Percentiles rank a stretch among this genome's conserved stretches.
phyloP scores from a whole-genome alignment of 2,888 invertebrate genomes.

The Dioctria linearis region DNA sequence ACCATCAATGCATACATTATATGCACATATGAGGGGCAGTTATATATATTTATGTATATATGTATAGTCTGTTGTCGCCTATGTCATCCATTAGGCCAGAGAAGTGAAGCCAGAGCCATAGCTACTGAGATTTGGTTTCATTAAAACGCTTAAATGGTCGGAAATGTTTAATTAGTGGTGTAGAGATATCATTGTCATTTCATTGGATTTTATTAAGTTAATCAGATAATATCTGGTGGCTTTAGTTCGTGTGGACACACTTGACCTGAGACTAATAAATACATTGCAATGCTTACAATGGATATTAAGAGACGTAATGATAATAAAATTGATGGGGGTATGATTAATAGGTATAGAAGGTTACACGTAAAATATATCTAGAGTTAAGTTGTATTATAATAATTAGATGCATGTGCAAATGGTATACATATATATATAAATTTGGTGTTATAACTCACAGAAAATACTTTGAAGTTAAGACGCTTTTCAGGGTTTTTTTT shows the following conservation, averaged over 20 bases:
- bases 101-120: not conserved
- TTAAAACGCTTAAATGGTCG: constrained; percentile 52
- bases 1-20: not conserved
- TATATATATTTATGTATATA: no score
- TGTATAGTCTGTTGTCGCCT: not conserved
- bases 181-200: constrained; percentile 54
- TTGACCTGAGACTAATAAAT: constrained; percentile 46
- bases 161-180: constrained; percentile 54
- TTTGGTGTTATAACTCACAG: no score
- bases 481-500: no score
- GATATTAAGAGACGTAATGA: not conserved
- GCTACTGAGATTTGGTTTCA: constrained; percentile 42
- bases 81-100: not conserved
- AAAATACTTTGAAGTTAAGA: no score
- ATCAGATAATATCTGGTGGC: constrained; percentile 53
- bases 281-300: not conserved
- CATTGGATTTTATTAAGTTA: constrained; percentile 55
- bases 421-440: no score
- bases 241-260: constrained; percentile 43
- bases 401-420: no score
- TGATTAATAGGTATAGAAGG: not conserved
- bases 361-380: no score
- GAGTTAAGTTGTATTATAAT: no score
- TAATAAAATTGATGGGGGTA: constrained; percentile 1
- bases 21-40: not conserved